Evolutionary conservation across 2,113 vertebrate species (phyloP).

Genomic region (Solenodon paradoxus): DNA sequence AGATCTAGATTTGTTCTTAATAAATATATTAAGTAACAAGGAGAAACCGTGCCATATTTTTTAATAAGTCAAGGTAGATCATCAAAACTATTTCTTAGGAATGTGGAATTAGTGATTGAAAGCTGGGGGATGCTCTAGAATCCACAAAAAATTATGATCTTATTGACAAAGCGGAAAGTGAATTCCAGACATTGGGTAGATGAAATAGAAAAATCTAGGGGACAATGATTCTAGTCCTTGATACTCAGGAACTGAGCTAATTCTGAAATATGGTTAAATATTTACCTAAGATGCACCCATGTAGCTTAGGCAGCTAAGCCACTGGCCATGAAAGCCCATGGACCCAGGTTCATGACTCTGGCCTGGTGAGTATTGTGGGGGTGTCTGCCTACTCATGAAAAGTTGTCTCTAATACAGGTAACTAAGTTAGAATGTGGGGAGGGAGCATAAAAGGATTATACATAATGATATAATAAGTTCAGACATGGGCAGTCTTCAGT

Average conservation of each 20-base stretch:
- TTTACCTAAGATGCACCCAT: no score
- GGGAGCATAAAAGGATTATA: background rate
- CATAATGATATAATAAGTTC: background rate
- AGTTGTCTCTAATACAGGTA: background rate
- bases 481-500: background rate
- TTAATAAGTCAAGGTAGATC: slow-evolving; percentile 19
- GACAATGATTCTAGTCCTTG: background rate
- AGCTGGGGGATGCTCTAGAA: background rate
- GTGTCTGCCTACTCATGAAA: slow-evolving; percentile 12
- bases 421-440: background rate
- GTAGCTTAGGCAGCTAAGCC: no score
- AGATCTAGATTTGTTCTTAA: background rate
- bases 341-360: no score
- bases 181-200: background rate
- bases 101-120: slow-evolving; percentile 14
- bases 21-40: background rate
- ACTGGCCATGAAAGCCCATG: no score
- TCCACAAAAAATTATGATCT: background rate
- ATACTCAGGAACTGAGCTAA: background rate
- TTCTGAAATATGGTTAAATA: background rate
- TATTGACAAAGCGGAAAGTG: slow-evolving; percentile 16
- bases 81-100: slow-evolving; percentile 10
- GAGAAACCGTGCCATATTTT: slow-evolving; percentile 26
- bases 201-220: background rate
- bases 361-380: no score